phyloP scores from a whole-genome alignment of 2,888 invertebrate genomes.

The Margaritifera margaritifera region DNA sequence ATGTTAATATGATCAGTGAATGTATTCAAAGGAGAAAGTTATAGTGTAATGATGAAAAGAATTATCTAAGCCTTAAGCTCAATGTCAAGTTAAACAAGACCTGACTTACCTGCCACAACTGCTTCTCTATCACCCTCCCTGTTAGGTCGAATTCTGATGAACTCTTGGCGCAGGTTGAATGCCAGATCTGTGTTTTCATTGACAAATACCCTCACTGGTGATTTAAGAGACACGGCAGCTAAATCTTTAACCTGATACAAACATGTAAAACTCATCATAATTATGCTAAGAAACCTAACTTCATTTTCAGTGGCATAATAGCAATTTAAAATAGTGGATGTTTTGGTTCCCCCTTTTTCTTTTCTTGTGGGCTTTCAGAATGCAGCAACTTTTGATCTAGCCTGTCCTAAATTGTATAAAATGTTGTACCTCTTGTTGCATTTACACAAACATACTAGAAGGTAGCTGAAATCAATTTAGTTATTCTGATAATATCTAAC shows the following conservation, averaged over 20 bases:
- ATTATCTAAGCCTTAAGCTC: too few species aligned
- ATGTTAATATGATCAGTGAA: too few species aligned
- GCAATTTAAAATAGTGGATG: too few species aligned
- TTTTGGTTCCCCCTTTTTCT: too few species aligned
- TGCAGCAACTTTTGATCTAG: too few species aligned
- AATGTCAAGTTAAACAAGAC: too few species aligned
- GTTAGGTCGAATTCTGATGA: conserved; percentile 88
- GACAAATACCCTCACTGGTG: conserved; percentile 95
- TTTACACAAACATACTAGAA: neutral
- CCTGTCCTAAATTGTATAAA: neutral
- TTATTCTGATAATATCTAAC: too few species aligned
- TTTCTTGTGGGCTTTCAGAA: too few species aligned
- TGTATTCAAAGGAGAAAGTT: too few species aligned
- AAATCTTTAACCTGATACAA: conserved; percentile 81
- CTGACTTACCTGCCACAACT: conserved; percentile 75
- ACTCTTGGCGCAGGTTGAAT: conserved; percentile 95
- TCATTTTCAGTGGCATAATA: neutral
- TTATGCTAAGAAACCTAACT: neutral
- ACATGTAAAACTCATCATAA: neutral
- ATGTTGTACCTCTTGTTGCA: neutral
- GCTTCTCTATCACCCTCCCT: conserved; percentile 93
- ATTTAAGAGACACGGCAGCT: conserved; percentile 91
- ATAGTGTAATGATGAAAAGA: too few species aligned
- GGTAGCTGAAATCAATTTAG: too few species aligned
- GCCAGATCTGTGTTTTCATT: conserved; percentile 97